These are phyloP conservation scores for Hippotragus niger DNA, from an alignment of 2,113 vertebrate genomes.

Conservation along the genomic window DNA sequence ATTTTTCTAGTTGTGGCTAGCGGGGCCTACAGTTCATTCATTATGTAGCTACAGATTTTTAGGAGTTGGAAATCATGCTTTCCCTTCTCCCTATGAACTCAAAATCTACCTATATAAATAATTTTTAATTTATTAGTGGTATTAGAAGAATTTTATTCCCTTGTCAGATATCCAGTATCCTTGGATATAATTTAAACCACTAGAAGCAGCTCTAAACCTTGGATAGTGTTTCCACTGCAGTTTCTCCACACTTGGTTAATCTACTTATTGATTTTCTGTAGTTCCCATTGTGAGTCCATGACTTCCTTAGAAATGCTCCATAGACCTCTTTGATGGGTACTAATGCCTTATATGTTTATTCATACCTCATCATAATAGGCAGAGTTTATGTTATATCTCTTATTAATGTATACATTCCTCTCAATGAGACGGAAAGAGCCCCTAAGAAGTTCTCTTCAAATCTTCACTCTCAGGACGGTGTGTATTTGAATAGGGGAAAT, in stretches of 20 bases:
- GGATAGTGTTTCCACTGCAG: neutral
- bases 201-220: neutral
- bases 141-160: neutral
- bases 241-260: neutral
- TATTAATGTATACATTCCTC: neutral
- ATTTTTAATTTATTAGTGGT: neutral
- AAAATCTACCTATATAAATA: neutral
- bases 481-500: neutral
- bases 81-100: neutral
- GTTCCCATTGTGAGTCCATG: neutral
- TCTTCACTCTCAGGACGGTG: neutral
- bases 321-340: neutral
- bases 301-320: neutral
- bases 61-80: neutral
- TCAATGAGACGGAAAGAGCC: neutral
- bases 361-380: neutral
- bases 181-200: neutral
- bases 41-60: neutral
- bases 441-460: neutral
- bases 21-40: neutral
- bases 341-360: neutral
- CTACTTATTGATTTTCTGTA: neutral
- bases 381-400: neutral
- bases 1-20: neutral
- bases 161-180: neutral